Conservation (phyloP, 1,140 invertebrate species). For the Patella vulgata region DNA sequence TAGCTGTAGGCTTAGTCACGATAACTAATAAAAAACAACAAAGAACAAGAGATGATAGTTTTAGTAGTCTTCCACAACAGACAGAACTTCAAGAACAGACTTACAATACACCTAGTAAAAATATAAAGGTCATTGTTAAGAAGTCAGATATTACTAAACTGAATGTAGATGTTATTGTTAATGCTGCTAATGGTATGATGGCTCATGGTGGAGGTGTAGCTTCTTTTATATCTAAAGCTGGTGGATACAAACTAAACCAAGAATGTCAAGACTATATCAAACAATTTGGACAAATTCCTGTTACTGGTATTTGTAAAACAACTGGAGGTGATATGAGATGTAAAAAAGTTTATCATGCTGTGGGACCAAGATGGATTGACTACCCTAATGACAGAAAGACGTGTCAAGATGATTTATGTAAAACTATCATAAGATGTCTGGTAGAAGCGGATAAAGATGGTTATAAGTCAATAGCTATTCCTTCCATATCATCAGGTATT, state of each 20-base stretch:
- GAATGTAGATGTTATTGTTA: too few species aligned
- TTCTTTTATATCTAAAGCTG: constrained; percentile 35
- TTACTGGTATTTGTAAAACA: constrained; percentile 21
- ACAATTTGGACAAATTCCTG: neutral
- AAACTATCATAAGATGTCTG: constrained; percentile 25
- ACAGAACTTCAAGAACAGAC: too few species aligned
- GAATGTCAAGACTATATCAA: constrained; percentile 29
- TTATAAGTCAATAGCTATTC: constrained; percentile 17
- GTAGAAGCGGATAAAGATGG: neutral
- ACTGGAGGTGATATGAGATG: constrained; percentile 27
- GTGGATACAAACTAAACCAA: constrained; percentile 22
- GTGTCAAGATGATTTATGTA: constrained; percentile 14
- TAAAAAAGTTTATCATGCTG: constrained; percentile 33
- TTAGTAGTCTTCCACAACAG: too few species aligned
- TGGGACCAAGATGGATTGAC: constrained; percentile 27
- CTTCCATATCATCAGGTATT: constrained; percentile 31
- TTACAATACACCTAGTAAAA: too few species aligned
- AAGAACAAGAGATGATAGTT: too few species aligned
- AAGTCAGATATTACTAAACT: constrained; percentile 86
- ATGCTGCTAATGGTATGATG: constrained; percentile 35
- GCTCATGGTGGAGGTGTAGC: constrained; percentile 38
- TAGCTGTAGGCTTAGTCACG: too few species aligned
- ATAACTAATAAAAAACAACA: too few species aligned
- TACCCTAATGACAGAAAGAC: constrained; percentile 19
- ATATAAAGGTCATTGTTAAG: constrained; percentile 34